Conservation (phyloP, 2,113 vertebrate genomes). For the Phalacrocorax carbo region DNA sequence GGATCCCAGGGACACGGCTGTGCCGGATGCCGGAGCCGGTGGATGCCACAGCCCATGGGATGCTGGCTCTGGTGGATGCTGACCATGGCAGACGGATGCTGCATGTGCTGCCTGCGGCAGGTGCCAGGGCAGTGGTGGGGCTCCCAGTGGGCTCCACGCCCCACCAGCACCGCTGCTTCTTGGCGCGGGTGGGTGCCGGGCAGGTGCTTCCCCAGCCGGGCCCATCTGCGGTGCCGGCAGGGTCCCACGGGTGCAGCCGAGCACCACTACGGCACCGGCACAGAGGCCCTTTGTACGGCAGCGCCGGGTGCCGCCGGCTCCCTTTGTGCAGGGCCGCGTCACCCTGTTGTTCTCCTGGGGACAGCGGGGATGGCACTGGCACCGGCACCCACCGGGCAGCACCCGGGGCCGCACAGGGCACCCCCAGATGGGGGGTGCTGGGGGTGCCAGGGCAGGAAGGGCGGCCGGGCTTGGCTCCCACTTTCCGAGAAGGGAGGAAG, state of each 20-base stretch:
- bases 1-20: background rate
- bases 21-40: background rate
- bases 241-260: background rate
- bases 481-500: background rate
- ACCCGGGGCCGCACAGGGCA: background rate
- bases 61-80: background rate
- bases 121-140: background rate
- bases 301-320: background rate
- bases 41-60: background rate
- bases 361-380: background rate
- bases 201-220: background rate
- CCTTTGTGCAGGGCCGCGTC: background rate
- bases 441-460: background rate
- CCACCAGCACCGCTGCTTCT: fast-evolving
- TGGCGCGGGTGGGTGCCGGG: background rate
- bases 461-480: fast-evolving
- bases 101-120: too few species aligned
- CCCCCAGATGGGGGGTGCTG: background rate
- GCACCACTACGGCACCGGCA: background rate
- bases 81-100: background rate
- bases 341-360: background rate
- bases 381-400: background rate
- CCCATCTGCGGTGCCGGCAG: fast-evolving
- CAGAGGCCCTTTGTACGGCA: background rate
- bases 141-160: background rate